Conservation (phyloP, 2,888 invertebrate genomes). For the Bibio marci region DNA sequence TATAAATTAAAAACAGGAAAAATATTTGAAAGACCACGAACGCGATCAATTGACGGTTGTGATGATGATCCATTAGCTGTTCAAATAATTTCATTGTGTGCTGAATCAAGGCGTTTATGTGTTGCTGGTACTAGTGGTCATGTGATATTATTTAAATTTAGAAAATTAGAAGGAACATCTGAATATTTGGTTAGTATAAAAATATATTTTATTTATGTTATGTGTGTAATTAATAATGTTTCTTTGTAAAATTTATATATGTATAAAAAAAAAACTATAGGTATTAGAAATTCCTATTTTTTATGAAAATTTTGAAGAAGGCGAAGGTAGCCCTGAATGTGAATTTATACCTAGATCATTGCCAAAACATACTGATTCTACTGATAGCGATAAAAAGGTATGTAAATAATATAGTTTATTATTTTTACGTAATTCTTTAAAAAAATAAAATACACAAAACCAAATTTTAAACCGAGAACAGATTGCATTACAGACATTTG, state of each 20-base stretch:
- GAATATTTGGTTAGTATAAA: conserved; percentile 51
- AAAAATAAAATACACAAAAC: too few relatives aligned
- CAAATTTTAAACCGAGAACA: too few relatives aligned
- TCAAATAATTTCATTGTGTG: conserved; percentile 78
- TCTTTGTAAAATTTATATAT: conserved; percentile 3
- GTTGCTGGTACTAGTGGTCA: conserved; percentile 86
- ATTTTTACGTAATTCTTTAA: too few relatives aligned
- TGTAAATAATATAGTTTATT: too few relatives aligned
- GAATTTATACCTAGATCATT: conserved; percentile 46
- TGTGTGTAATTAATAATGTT: too few relatives aligned
- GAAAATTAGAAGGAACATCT: conserved; percentile 70
- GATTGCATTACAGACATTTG: too few relatives aligned
- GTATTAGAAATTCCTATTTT: conserved; percentile 76
- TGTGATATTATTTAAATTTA: conserved; percentile 89
- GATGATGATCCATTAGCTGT: conserved; percentile 84
- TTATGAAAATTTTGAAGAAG: conserved; percentile 64
- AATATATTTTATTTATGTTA: too few relatives aligned
- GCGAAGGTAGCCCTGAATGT: conserved; percentile 63
- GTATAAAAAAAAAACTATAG: conserved; percentile 28
- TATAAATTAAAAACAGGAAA: conserved; percentile 97
- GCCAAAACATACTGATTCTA: conserved; percentile 24
- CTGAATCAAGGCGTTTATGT: conserved; percentile 72
- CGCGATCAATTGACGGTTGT: conserved; percentile 40
- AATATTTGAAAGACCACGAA: conserved; percentile 38
- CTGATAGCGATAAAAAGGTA: conserved; percentile 33